Conservation (phyloP, 1,140 invertebrate genomes). For the Drosophila ambigua region DNA sequence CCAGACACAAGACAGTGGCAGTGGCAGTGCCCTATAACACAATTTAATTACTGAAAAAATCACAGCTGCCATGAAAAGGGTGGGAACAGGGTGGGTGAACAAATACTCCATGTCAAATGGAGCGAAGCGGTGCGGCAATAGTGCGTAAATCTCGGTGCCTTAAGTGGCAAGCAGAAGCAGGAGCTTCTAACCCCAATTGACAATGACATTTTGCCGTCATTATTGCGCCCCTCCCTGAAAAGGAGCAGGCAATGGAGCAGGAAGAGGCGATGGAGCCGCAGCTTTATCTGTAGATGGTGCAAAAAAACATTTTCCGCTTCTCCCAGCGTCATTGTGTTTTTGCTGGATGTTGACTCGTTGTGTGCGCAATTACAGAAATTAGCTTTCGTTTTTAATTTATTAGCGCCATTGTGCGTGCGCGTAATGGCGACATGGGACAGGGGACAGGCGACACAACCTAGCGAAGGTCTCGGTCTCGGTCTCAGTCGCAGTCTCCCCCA, state of each 20-base stretch:
- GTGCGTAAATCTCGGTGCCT: constrained; percentile 77
- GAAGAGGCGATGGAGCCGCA: too few relatives aligned
- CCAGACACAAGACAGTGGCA: constrained; percentile 29
- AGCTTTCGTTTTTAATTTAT: constrained; percentile 82
- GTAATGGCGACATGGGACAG: constrained; percentile 71
- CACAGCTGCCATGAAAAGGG: constrained; percentile 47
- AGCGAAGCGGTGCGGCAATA: constrained; percentile 56
- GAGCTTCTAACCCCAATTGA: constrained; percentile 69
- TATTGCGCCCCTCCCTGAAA: constrained; percentile 20
- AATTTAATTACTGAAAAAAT: constrained; percentile 80
- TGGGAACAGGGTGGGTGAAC: neutral
- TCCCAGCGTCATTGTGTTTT: neutral
- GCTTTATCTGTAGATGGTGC: too few relatives aligned
- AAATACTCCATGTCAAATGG: constrained; percentile 53
- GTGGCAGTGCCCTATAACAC: constrained; percentile 50
- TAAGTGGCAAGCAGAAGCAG: constrained; percentile 45
- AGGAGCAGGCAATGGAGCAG: constrained; percentile 8
- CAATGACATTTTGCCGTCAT: constrained; percentile 79
- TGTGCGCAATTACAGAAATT: constrained; percentile 80
- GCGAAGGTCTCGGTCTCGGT: constrained; percentile 30
- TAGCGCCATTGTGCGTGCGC: constrained; percentile 76
- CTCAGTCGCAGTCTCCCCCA: constrained; percentile 10
- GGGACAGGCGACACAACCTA: constrained; percentile 14
- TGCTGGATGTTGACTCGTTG: constrained; percentile 45
- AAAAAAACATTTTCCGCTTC: too few relatives aligned